These are phyloP conservation scores for Dendrolimus houi DNA, from an alignment of 2,888 invertebrate species.

Conservation along the genomic window DNA sequence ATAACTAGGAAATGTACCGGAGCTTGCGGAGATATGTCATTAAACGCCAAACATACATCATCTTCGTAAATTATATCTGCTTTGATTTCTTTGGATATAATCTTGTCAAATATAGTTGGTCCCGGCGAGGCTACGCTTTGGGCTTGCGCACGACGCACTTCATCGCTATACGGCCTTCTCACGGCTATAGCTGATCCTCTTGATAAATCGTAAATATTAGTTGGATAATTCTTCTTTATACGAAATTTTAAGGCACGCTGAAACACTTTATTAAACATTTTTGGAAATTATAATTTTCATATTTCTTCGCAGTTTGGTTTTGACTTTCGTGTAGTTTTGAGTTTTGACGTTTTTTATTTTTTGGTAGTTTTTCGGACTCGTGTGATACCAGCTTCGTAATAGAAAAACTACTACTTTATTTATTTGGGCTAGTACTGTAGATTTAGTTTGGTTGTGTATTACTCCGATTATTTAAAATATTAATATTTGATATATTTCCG, in stretches of 20 bases:
- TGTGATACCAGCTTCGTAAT: too few relatives aligned
- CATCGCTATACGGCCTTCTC: conserved; percentile 55
- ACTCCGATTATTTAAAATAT: too few relatives aligned
- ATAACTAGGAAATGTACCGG: conserved; percentile 91
- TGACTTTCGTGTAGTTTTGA: too few relatives aligned
- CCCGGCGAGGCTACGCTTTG: conserved; percentile 46
- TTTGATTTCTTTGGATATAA: conserved; percentile 85
- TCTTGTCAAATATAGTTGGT: conserved; percentile 84
- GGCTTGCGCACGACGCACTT: conserved; percentile 56
- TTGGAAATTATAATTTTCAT: conserved; percentile 21
- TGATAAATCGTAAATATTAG: conserved; percentile 63
- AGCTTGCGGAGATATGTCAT: conserved; percentile 87
- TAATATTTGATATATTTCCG: too few relatives aligned
- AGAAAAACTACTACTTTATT: too few relatives aligned
- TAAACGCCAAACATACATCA: conserved; percentile 86
- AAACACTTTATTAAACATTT: conserved; percentile 68
- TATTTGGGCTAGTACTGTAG: too few relatives aligned
- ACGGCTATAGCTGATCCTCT: conserved; percentile 57
- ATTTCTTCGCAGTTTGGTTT: conserved; percentile 4
- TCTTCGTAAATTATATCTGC: conserved; percentile 90
- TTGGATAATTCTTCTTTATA: conserved; percentile 60
- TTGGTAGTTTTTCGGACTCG: too few relatives aligned
- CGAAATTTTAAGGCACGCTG: conserved; percentile 65
- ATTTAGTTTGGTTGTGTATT: too few relatives aligned
- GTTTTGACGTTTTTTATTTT: too few relatives aligned